A percentile compares a stretch with the other conserved stretches of the same genome.
Conservation (phyloP, 2,797 vertebrate species). For the Anabacerthia variegaticeps region DNA sequence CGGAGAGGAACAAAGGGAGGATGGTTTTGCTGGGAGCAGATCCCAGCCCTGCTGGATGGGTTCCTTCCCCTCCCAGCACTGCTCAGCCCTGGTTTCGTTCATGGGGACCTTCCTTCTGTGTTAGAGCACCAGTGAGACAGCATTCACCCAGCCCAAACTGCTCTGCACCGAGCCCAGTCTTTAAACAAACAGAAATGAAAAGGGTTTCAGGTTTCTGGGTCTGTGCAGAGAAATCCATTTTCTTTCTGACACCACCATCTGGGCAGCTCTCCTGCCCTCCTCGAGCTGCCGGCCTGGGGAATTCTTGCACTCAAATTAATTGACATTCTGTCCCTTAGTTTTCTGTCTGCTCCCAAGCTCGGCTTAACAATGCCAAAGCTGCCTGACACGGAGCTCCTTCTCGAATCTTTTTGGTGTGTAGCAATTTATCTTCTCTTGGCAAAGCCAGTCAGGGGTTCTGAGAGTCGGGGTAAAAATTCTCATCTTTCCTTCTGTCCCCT, state of each 20-base stretch:
- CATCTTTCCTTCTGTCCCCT: not conserved
- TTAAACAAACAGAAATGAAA: not conserved
- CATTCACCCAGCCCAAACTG: not conserved
- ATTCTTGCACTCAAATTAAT: slow-evolving; percentile 4
- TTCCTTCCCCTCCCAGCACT: not conserved
- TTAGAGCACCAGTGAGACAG: not conserved
- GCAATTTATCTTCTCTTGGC: not conserved
- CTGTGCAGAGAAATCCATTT: not conserved
- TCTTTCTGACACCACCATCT: not conserved
- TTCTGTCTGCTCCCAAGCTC: not conserved
- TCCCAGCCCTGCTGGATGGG: not conserved
- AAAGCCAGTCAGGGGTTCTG: not conserved
- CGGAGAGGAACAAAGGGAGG: not conserved
- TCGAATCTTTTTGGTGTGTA: not conserved
- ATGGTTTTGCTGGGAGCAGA: not conserved
- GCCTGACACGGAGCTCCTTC: not conserved
- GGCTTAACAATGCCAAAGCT: not conserved
- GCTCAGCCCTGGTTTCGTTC: not conserved
- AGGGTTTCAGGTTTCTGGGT: not conserved
- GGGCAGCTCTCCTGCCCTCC: not conserved
- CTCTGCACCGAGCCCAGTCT: not conserved
- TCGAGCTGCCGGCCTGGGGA: rapidly evolving
- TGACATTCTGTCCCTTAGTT: slow-evolving; percentile 14
- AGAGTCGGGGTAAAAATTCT: not conserved
- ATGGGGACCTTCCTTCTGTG: not conserved